Conservation (phyloP, 2,113 vertebrate species). For the Tachysurus vachellii region DNA sequence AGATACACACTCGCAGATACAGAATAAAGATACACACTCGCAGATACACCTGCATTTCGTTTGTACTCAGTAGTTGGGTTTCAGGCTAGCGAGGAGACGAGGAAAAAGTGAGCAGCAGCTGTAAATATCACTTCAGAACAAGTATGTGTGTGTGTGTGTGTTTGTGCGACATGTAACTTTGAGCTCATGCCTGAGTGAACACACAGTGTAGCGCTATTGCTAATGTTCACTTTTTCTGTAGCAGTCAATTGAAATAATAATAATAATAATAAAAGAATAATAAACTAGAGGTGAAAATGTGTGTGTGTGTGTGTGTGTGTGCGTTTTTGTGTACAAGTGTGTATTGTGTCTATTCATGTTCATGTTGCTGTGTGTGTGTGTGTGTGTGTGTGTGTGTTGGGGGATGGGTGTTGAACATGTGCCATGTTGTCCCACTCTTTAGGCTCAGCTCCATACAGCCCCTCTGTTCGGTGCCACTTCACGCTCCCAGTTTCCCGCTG, state of each 20-base stretch:
- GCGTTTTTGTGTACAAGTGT: neutral
- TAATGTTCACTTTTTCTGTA: neutral
- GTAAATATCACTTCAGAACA: neutral
- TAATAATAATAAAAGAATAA: neutral
- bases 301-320: neutral
- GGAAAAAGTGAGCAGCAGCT: neutral
- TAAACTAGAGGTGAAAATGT: neutral
- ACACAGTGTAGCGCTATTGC: neutral
- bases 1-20: too few relatives aligned
- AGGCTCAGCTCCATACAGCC: constrained; percentile 72
- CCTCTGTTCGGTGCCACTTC: constrained; percentile 58
- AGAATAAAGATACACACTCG: too few relatives aligned
- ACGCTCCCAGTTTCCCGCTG: constrained; percentile 24
- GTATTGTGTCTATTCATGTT: constrained; percentile 25
- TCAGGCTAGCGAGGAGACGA: neutral
- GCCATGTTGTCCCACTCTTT: constrained; percentile 70
- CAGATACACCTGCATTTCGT: constrained; percentile 2
- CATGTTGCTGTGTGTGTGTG: constrained; percentile 45
- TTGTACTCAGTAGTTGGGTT: neutral
- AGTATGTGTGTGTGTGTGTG: neutral
- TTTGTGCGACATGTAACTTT: neutral
- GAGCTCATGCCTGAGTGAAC: neutral
- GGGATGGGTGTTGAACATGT: constrained; percentile 64
- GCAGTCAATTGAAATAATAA: neutral
- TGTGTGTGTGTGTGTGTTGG: constrained; percentile 48